phyloP scores from a whole-genome alignment of 2,113 vertebrate genomes.

The Hystrix cristata region DNA sequence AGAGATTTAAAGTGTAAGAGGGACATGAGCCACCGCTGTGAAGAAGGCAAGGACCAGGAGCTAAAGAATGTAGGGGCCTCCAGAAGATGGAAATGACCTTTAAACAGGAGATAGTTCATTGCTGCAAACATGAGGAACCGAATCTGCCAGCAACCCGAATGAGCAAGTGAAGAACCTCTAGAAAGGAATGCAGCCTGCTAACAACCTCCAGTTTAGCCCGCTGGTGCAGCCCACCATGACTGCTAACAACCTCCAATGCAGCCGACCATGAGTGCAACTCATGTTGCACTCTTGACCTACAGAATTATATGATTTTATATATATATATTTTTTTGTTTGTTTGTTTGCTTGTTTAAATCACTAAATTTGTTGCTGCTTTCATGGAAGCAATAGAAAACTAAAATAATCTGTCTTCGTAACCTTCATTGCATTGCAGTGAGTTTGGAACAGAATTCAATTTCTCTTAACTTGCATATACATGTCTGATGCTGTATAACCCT shows the following conservation, averaged over 20 bases:
- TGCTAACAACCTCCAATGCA: too few relatives aligned
- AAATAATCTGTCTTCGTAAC: not conserved
- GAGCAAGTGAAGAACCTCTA: not conserved
- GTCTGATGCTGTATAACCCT: not conserved
- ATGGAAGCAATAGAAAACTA: not conserved
- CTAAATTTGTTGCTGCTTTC: conserved; percentile 1
- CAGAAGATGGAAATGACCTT: not conserved
- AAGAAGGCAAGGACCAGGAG: not conserved
- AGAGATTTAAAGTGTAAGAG: not conserved
- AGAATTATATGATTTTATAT: too few relatives aligned
- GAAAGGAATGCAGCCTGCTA: not conserved
- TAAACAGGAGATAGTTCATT: not conserved
- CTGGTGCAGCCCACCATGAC: too few relatives aligned
- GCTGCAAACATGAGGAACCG: not conserved
- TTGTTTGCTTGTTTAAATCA: not conserved
- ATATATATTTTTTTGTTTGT: too few relatives aligned
- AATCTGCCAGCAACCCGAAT: not conserved
- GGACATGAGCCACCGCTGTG: not conserved
- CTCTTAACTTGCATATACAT: not conserved
- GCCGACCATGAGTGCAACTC: too few relatives aligned
- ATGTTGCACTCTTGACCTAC: too few relatives aligned
- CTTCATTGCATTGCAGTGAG: not conserved
- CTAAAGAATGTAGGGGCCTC: not conserved
- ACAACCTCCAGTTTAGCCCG: not conserved
- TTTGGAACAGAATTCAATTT: conserved; percentile 18